Evolutionary conservation across 1,140 invertebrate species (phyloP).

Genomic region (Glossosoma conforme): DNA sequence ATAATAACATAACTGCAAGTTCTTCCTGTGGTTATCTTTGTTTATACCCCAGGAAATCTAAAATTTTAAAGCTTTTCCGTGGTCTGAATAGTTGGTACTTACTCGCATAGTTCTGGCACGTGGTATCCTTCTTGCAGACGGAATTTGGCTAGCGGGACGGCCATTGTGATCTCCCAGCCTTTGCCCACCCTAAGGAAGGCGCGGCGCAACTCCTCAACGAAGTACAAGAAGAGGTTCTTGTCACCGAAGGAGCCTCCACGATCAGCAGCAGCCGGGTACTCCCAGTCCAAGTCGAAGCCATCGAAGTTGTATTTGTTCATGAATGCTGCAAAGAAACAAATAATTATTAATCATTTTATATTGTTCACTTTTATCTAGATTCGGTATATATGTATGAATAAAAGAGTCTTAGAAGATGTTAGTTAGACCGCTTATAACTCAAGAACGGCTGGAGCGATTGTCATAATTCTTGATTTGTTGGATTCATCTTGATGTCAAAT

Average conservation of each 20-base stretch:
- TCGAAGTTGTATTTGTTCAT: slow-evolving; percentile 74
- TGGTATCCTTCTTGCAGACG: slow-evolving; percentile 82
- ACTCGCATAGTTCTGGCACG: slow-evolving; percentile 82
- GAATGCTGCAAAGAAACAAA: slow-evolving; percentile 51
- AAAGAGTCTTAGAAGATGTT: too few species aligned
- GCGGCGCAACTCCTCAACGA: slow-evolving; percentile 73
- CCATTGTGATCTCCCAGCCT: slow-evolving; percentile 83
- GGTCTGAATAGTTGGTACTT: slow-evolving; percentile 40
- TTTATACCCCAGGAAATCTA: too few species aligned
- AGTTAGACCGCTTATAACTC: too few species aligned
- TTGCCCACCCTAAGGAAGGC: slow-evolving; percentile 70
- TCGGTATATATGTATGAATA: too few species aligned
- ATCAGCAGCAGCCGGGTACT: slow-evolving; percentile 81
- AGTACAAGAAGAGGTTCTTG: slow-evolving; percentile 77
- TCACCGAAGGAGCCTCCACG: slow-evolving; percentile 78
- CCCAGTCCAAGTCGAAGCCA: slow-evolving; percentile 81
- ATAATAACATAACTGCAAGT: background rate
- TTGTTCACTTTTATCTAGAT: background rate
- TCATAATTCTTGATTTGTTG: too few species aligned
- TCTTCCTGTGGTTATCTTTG: too few species aligned
- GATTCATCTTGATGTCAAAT: too few species aligned
- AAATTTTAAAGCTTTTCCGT: too few species aligned
- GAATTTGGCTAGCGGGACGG: slow-evolving; percentile 81
- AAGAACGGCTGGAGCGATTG: too few species aligned
- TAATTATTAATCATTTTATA: background rate